Evolutionary conservation across 2,113 vertebrate genomes (phyloP).

Genomic region (Stercorarius parasiticus): DNA sequence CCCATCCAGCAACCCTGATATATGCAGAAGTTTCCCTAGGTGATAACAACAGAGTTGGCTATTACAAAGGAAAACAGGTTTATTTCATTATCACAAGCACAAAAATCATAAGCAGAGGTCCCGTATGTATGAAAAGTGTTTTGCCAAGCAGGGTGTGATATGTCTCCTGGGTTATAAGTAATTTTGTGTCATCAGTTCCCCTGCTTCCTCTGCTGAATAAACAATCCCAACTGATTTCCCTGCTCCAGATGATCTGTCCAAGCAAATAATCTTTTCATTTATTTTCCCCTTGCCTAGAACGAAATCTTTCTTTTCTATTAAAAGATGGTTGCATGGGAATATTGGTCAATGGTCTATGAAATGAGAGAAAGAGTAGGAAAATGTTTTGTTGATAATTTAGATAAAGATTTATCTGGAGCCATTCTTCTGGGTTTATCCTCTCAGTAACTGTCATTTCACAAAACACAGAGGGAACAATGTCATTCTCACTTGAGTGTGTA

Average conservation of each 20-base stretch:
- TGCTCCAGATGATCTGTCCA: background rate
- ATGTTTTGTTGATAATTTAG: background rate
- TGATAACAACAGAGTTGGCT: background rate
- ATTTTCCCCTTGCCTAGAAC: background rate
- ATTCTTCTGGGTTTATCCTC: background rate
- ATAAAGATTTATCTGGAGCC: background rate
- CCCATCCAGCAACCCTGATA: background rate
- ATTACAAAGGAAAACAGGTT: background rate
- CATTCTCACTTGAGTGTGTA: background rate
- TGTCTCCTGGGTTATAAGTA: background rate
- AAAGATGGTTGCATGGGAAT: background rate
- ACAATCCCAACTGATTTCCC: background rate
- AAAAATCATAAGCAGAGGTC: background rate
- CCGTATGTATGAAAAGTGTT: background rate
- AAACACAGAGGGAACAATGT: background rate
- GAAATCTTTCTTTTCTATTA: background rate
- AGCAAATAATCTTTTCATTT: conserved; percentile 17
- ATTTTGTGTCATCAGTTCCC: background rate
- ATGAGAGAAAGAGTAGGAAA: background rate
- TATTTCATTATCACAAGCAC: background rate
- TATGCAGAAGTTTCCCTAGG: background rate
- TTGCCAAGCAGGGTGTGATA: background rate
- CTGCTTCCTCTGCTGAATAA: background rate
- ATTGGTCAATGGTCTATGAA: background rate
- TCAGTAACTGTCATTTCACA: background rate